Base-by-base conservation (phyloP, 1,140 invertebrate species). In the Scaptomyza pallida region DNA sequence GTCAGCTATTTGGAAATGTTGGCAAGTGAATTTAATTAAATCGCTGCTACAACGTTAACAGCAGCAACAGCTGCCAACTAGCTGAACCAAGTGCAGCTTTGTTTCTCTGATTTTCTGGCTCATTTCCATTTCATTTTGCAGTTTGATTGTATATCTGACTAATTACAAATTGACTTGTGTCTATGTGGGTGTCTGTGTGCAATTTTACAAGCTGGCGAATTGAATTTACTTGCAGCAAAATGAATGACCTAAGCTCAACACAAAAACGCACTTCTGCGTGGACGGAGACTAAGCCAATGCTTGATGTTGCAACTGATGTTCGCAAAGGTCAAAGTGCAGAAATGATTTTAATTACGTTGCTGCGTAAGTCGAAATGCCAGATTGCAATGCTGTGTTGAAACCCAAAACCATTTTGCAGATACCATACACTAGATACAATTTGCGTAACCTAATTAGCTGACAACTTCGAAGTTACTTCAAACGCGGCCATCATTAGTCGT, bases 101-200 rank as follows among this genome's bases (percentile, higher is more conserved):
- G 41, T 50, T 35, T 50, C 52, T 52, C 45, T 85, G 67, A 61
- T 68, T 61, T 68, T 17, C n/a, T 12, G n/a, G 17, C 17, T 40
- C 48, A 55, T 21, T 67, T 40, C 21, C 50, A 47, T 45, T 50
- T 35, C 51, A 16, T 35, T 63, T 63, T 44, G 52, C 44, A 72
- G 44, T 56, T 56, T 63, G 55, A 55, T 54, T 63, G 33, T 68
- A 63, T 64, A 17, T 57, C 16, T 6, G n/a, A 19, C 61, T 41
- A 80, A 83, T 83, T 82, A 83, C 40, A 76, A 69, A 71, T 75
- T 75, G 72, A 48, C 50, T 47, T 47, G 15, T 19, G 30, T 33
- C 6, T 26, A 5, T 41, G 19, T 48, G 23, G 21, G 16, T 21
- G 26, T 13, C 33, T 5, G 9, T 33, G 17, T 4, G 15, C 52